A percentile compares a stretch with the other conserved stretches of the same genome.
Evolutionary conservation across 1,140 invertebrate genomes (phyloP).

Genomic region (Drosophila ironensis): DNA sequence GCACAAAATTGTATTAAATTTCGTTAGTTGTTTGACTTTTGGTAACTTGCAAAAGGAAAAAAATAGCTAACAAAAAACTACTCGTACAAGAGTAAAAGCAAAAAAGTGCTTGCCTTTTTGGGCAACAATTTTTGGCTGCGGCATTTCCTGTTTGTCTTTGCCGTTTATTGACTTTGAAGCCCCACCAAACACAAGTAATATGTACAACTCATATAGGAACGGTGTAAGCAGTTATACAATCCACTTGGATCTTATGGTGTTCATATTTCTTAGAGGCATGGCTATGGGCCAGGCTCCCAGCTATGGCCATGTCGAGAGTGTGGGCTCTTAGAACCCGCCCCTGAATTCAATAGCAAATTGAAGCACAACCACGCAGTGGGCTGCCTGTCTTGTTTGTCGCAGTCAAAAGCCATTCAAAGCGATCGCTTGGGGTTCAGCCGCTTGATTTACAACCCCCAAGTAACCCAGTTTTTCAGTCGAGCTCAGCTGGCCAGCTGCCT

Average conservation of each 20-base stretch:
- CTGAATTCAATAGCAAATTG: conserved; percentile 14
- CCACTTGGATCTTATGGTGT: conserved; percentile 28
- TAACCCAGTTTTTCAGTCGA: conserved; percentile 68
- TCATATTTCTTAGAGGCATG: conserved; percentile 19
- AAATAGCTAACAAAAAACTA: conserved; percentile 28
- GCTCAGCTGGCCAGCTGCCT: conserved; percentile 63
- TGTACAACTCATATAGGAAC: conserved; percentile 21
- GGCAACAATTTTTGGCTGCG: conserved; percentile 61
- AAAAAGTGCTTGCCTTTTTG: conserved; percentile 68
- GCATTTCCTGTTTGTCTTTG: conserved; percentile 70
- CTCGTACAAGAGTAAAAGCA: conserved; percentile 20
- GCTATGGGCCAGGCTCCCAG: conserved; percentile 13
- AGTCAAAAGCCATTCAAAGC: conserved; percentile 35
- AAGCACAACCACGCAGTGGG: conserved; percentile 28
- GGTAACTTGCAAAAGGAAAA: conserved; percentile 48
- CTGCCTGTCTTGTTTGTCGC: conserved; percentile 60
- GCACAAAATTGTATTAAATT: conserved; percentile 73
- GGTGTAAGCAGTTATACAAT: conserved; percentile 54
- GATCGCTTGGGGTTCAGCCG: conserved; percentile 11
- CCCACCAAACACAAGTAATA: conserved; percentile 17
- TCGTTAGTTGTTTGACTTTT: conserved; percentile 75
- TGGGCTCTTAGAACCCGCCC: conserved; percentile 39
- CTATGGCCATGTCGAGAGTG: conserved; percentile 19
- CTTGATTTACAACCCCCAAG: conserved; percentile 40
- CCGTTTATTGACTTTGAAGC: conserved; percentile 33